Evolutionary conservation across 2,888 invertebrate species (phyloP), one percentile per base, ranked within the genome.

Genomic region (Agonopterix subpropinquella): DNA sequence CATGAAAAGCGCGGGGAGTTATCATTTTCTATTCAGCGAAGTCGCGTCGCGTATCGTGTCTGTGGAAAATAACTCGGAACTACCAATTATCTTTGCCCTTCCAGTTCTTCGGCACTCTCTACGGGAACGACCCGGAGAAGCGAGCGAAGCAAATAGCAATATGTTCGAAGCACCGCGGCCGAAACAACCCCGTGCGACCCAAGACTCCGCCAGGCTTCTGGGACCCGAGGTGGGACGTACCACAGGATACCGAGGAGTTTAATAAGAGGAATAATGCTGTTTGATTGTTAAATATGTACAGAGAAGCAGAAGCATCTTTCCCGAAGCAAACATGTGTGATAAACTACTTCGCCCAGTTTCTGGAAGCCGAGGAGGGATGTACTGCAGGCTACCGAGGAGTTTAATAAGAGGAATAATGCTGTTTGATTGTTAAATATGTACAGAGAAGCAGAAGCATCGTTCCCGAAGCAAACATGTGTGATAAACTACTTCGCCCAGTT

Each of bases 351-450:
- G 2, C 75, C 78, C 0, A 79, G 81, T 5, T 88, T 75, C 64
- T 89, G 89, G 89, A 66, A 86, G 57, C 81, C 85, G 11, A 63
- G 85, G 10, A 85, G 87, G 87, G 59, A 75, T 1, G 85, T 87
- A 8, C 87, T 87, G 0, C 57, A 68, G 0, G 75, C 86, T 49
- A 89, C 88, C 0, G 87, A 88, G 43, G 83, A 83, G 48, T 82
- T 89, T 42, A 88, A 88, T 88, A 44, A 62, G 65, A 69, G 69
- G 55, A 88, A 88, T 47, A 74, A 86, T 43, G 82, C 70, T 8
- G 47, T 50, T 2, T 78, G 39, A 39, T 11, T 39, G 28, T 28
- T 28, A 28, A 28, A 28, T 28, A 28, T 28, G 28, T 28, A 28
- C 28, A 28, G 28, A 28, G 28, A 28, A 28, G 28, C 1, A 28